A percentile compares a stretch with the other conserved stretches of the same genome.
Evolutionary conservation across 2,797 vertebrate genomes (phyloP).

Genomic region (Anguilla anguilla): DNA sequence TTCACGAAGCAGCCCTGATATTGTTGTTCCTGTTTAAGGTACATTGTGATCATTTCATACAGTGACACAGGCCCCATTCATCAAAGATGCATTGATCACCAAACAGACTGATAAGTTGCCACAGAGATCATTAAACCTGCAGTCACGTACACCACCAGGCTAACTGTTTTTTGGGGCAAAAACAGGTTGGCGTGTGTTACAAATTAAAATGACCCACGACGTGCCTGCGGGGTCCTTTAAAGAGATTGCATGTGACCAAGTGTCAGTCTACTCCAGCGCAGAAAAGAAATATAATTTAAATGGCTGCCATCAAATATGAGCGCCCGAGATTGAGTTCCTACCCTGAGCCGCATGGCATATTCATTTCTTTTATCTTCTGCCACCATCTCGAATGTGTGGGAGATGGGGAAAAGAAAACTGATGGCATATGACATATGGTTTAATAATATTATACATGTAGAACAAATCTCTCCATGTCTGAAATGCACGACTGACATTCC

Average conservation of each 20-base stretch:
- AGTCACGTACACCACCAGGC: constrained; percentile 7
- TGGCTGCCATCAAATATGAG: constrained; percentile 32
- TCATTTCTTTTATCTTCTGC: constrained; percentile 10
- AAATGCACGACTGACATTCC: constrained; percentile 11
- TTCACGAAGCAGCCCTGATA: neutral
- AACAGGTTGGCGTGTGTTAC: neutral
- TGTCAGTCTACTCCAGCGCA: constrained; percentile 21
- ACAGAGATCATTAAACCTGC: constrained; percentile 4
- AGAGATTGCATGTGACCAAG: constrained; percentile 29
- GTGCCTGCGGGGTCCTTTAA: constrained; percentile 30
- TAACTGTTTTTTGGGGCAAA: constrained; percentile 12
- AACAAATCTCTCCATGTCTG: constrained; percentile 10
- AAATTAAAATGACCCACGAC: constrained; percentile 28
- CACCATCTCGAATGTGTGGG: constrained; percentile 24
- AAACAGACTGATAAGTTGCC: constrained; percentile 15
- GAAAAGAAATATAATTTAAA: constrained; percentile 32
- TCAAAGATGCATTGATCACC: constrained; percentile 1
- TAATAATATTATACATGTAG: neutral
- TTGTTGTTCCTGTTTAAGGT: neutral
- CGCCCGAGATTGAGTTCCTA: constrained; percentile 25
- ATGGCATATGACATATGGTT: neutral
- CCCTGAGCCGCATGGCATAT: constrained; percentile 11
- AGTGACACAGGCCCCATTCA: constrained; percentile 27
- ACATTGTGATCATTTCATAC: constrained; percentile 18
- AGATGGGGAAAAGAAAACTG: neutral